A percentile compares a stretch with the other conserved stretches of the same genome.
Evolutionary conservation across 2,888 invertebrate species (phyloP).

Genomic region (Conistra vaccinii): DNA sequence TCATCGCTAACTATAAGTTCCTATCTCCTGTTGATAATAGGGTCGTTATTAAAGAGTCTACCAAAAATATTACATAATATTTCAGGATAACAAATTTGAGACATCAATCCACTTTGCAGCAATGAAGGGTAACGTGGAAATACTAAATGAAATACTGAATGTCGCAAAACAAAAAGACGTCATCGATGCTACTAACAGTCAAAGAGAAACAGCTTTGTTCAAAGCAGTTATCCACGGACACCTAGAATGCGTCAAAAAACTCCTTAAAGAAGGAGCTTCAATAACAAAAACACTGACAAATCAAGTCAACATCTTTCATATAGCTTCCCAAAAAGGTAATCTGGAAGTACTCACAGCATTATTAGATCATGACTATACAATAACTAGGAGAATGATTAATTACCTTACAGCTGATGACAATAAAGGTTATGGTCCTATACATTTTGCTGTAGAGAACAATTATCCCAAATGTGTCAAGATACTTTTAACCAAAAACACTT

Average conservation of each 20-base stretch:
- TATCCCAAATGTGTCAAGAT: slow-evolving; percentile 75
- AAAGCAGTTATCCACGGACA: slow-evolving; percentile 81
- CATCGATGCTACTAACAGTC: slow-evolving; percentile 73
- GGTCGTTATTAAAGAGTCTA: not conserved
- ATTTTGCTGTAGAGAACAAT: slow-evolving; percentile 67
- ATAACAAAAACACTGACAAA: slow-evolving; percentile 71
- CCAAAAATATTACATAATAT: slow-evolving; percentile 18
- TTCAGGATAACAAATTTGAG: slow-evolving; percentile 74
- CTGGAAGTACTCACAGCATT: slow-evolving; percentile 87
- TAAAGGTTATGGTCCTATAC: slow-evolving; percentile 66
- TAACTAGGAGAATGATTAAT: slow-evolving; percentile 73
- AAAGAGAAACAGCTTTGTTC: slow-evolving; percentile 82
- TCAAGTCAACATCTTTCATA: slow-evolving; percentile 85
- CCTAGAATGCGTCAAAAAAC: slow-evolving; percentile 77
- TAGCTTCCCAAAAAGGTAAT: slow-evolving; percentile 80
- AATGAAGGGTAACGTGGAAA: slow-evolving; percentile 73
- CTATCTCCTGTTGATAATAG: not conserved
- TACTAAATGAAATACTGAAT: slow-evolving; percentile 79
- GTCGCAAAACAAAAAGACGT: slow-evolving; percentile 59
- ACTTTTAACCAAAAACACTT: slow-evolving; percentile 66
- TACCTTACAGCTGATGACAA: slow-evolving; percentile 67
- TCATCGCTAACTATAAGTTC: not conserved
- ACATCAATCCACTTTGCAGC: slow-evolving; percentile 83
- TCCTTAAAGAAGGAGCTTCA: slow-evolving; percentile 82
- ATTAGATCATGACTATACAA: slow-evolving; percentile 78